Evolutionary conservation across 1,140 invertebrate species (phyloP), one percentile per base, ranked within the genome.

Genomic region (Calosoma granatense): DNA sequence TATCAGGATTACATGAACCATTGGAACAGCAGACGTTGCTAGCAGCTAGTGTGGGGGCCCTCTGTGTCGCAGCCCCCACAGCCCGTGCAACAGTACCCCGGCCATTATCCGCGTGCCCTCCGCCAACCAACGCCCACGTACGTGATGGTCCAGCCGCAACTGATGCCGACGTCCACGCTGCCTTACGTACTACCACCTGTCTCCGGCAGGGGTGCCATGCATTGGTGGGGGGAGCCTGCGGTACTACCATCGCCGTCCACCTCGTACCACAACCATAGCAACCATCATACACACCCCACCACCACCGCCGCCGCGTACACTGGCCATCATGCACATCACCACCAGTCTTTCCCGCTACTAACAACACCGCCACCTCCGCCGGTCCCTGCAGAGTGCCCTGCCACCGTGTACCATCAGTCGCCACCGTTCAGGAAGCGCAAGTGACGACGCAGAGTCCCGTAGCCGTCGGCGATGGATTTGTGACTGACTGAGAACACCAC

Each of bases 1-100:
- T 94, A 92, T 78, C 81, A 86, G 64, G 92, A 93, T 63, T 92
- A 90, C 68, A 78, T 83, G 70, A 79, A 76, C 58, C 74, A 81
- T 60, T 82, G 81, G 77, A 65, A 68, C 51, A 77, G 65, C 57
- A 72, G 75, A 61, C 71, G 74, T 57, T 82, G 79, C 80, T 83
- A 83, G 78, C 80, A 79, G 69, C 69, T 70, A 71, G 62, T 66
- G 66, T 71, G 70, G 70, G 66, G 70, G 66, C 67, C 64, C 21
- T 52, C 60, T 12, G 47, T 56, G 14, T 26, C 56, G 20, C 60
- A 60, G 64, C 59, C 67, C 53, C 64, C 67, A 65, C 65, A 62
- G 36, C 53, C 30, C 36, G 26, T 41, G 36, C 55, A 56, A 56
- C 59, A 56, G 58, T 36, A 56, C 11, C 4, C 21, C 20, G 20